Percentiles rank a stretch among this genome's conserved stretches.
phyloP scores from a whole-genome alignment of 2,113 vertebrate species.

The Archilochus colubris region DNA sequence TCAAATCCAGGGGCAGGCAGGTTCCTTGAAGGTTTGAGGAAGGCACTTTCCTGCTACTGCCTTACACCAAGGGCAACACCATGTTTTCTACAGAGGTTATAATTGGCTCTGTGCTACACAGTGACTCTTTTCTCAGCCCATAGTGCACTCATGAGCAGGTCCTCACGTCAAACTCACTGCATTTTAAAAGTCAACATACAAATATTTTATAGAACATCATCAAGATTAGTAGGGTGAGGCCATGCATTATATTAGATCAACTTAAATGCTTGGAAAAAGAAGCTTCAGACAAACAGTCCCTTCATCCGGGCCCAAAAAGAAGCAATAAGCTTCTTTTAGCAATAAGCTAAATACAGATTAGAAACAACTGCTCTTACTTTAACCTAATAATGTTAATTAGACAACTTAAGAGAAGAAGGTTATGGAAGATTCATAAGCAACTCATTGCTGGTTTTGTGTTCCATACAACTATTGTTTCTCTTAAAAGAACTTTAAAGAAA shows the following conservation, averaged over 20 bases:
- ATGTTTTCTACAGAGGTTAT: neutral
- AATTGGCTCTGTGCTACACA: neutral
- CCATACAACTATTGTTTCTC: neutral
- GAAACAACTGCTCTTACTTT: neutral
- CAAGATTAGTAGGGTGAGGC: neutral
- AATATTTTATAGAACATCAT: neutral
- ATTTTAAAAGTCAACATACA: neutral
- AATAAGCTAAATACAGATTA: neutral
- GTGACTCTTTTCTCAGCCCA: neutral
- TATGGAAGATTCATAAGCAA: neutral
- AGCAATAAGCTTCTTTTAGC: neutral
- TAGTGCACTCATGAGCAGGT: neutral
- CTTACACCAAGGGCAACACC: fast-evolving
- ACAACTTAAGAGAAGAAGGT: neutral
- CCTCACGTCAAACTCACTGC: neutral
- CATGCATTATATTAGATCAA: neutral
- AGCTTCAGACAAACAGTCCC: neutral
- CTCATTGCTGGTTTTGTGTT: neutral
- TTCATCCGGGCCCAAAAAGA: neutral
- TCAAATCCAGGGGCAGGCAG: fast-evolving
- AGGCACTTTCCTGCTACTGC: neutral
- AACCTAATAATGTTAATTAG: neutral
- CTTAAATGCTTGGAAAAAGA: neutral
- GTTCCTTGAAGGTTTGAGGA: neutral
- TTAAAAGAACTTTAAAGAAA: neutral